These are phyloP conservation scores for Harpagus bidentatus DNA, from an alignment of 2,113 vertebrate species.

Conservation along the genomic window DNA sequence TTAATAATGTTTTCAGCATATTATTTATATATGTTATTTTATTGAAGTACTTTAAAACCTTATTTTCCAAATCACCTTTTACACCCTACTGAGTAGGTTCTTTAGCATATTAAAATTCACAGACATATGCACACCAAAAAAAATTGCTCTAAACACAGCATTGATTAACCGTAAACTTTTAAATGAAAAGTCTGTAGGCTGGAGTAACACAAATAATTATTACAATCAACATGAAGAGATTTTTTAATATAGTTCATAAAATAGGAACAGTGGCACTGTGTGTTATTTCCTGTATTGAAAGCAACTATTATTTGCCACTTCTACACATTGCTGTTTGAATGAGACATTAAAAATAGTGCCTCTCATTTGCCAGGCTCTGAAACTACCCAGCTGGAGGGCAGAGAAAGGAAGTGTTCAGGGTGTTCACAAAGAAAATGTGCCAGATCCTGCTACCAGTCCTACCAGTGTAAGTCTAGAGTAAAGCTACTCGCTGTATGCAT, in stretches of 20 bases:
- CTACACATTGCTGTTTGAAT: neutral
- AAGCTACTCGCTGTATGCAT: neutral
- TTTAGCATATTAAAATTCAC: neutral
- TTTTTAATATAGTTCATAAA: neutral
- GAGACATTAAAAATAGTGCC: conserved; percentile 4
- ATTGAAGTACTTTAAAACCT: neutral
- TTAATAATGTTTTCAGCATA: neutral
- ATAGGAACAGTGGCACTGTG: neutral
- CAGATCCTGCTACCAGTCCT: neutral
- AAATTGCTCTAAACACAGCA: neutral
- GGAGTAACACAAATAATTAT: neutral
- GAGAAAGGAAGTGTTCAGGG: neutral
- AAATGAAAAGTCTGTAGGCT: neutral
- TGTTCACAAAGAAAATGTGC: neutral
- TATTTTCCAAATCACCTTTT: neutral
- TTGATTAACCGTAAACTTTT: neutral
- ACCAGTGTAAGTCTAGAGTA: neutral
- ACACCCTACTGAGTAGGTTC: neutral
- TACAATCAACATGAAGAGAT: neutral
- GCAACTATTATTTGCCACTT: conserved; percentile 16
- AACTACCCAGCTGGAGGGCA: neutral
- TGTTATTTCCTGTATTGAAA: conserved; percentile 12
- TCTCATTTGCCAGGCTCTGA: conserved; percentile 9
- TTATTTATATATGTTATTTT: neutral
- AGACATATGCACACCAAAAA: neutral